phyloP scores from a whole-genome alignment of 2,797 vertebrate species.

The Miichthys miiuy region DNA sequence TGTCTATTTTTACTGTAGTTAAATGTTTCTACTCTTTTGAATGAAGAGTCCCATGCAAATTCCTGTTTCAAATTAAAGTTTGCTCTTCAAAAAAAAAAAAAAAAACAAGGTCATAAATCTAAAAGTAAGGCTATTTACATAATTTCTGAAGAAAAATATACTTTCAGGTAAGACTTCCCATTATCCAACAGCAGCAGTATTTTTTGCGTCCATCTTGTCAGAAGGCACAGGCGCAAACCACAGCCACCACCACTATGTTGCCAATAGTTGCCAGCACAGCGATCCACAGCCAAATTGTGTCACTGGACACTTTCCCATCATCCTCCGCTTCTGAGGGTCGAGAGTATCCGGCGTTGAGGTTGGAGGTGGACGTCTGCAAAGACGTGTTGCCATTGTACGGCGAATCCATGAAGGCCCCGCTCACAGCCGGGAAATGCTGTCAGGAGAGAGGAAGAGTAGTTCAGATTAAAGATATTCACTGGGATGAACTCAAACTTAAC shows the following conservation, averaged over 20 bases:
- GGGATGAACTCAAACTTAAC: not conserved
- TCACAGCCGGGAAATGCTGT: constrained; percentile 82
- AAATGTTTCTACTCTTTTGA: not conserved
- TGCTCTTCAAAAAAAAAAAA: not conserved
- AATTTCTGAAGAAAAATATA: constrained; percentile 50
- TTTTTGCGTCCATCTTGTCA: constrained; percentile 62
- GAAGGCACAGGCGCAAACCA: constrained; percentile 90
- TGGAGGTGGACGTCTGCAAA: constrained; percentile 84
- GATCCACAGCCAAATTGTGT: constrained; percentile 88
- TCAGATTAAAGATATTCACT: not conserved
- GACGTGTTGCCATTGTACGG: constrained; percentile 85
- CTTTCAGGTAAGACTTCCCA: constrained; percentile 26
- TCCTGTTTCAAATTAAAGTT: not conserved
- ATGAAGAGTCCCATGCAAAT: constrained; percentile 19
- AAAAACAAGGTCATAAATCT: not conserved
- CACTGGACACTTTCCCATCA: constrained; percentile 84
- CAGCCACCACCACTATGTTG: constrained; percentile 89
- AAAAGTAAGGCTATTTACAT: constrained; percentile 55
- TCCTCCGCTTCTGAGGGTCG: constrained; percentile 81
- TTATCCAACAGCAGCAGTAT: constrained; percentile 17
- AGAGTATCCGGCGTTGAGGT: constrained; percentile 80
- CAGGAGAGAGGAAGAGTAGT: not conserved
- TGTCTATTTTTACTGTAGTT: not conserved
- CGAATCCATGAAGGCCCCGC: constrained; percentile 86
- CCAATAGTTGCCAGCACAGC: constrained; percentile 88